A percentile compares a stretch with the other conserved stretches of the same genome.
Conservation (phyloP, 1,140 invertebrate species). For the Zaprionus nigranus region DNA sequence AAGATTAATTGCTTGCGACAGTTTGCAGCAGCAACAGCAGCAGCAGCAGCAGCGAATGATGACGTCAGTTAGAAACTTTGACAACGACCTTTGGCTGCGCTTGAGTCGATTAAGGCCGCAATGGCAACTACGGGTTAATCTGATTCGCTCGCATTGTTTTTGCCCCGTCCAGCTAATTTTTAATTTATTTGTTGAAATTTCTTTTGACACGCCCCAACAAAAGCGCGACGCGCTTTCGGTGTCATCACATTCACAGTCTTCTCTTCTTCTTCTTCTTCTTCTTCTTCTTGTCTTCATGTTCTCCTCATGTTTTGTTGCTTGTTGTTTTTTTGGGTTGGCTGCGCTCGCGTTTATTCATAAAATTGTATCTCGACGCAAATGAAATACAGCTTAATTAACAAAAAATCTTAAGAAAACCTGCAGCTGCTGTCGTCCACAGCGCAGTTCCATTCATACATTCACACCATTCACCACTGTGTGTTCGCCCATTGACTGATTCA, state of each 20-base stretch:
- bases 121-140: constrained; percentile 55
- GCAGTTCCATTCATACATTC: constrained; percentile 74
- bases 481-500: constrained; percentile 6
- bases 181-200: constrained; percentile 72
- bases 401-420: constrained; percentile 73
- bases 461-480: constrained; percentile 43
- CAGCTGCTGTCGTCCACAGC: constrained; percentile 53
- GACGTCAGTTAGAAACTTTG: constrained; percentile 40
- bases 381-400: constrained; percentile 82
- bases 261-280: too few relatives aligned
- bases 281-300: constrained; percentile 21
- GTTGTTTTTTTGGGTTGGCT: neutral
- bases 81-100: constrained; percentile 41
- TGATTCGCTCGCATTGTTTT: constrained; percentile 32
- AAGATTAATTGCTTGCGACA: constrained; percentile 84
- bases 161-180: constrained; percentile 47
- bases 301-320: constrained; percentile 21
- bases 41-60: constrained; percentile 36
- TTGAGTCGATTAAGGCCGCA: constrained; percentile 46
- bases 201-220: constrained; percentile 75
- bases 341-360: constrained; percentile 75
- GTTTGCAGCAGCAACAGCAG: constrained; percentile 32
- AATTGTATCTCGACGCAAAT: constrained; percentile 57
- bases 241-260: constrained; percentile 66
- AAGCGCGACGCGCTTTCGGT: constrained; percentile 62